These are phyloP conservation scores for Chaetodon auriga DNA, from an alignment of 2,113 vertebrate species.

Conservation along the genomic window DNA sequence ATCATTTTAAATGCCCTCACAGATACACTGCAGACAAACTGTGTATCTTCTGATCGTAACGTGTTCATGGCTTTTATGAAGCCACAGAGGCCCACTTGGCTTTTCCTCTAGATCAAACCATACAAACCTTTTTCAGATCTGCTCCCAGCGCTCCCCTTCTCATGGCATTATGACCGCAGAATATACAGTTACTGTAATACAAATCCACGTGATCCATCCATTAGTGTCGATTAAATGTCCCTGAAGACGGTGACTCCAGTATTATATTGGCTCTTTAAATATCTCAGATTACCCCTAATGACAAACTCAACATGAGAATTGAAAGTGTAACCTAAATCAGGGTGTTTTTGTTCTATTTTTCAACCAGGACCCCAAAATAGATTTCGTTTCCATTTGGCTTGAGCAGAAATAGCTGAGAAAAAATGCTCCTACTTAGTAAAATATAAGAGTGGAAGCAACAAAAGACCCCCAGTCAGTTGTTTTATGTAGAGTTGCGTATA, in stretches of 20 bases:
- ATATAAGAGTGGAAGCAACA: background rate
- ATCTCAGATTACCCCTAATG: conserved; percentile 34
- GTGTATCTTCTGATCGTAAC: background rate
- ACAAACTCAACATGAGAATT: conserved; percentile 7
- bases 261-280: background rate
- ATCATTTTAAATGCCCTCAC: background rate
- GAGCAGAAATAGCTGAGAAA: background rate
- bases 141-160: background rate
- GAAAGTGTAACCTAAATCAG: conserved; percentile 3
- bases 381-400: conserved; percentile 10
- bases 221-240: conserved; percentile 41
- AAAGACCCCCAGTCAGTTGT: conserved; percentile 37
- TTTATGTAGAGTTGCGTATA: conserved; percentile 71
- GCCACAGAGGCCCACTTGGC: background rate
- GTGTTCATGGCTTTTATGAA: background rate
- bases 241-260: conserved; percentile 4
- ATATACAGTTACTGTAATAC: conserved; percentile 31
- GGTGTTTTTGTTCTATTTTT: background rate
- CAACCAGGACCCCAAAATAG: conserved; percentile 12
- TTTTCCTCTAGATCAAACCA: background rate
- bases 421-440: background rate
- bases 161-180: conserved; percentile 8
- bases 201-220: conserved; percentile 39
- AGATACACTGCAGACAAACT: background rate
- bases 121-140: background rate